Conservation (phyloP, 2,888 invertebrate species). For the Drosophila siamana region DNA sequence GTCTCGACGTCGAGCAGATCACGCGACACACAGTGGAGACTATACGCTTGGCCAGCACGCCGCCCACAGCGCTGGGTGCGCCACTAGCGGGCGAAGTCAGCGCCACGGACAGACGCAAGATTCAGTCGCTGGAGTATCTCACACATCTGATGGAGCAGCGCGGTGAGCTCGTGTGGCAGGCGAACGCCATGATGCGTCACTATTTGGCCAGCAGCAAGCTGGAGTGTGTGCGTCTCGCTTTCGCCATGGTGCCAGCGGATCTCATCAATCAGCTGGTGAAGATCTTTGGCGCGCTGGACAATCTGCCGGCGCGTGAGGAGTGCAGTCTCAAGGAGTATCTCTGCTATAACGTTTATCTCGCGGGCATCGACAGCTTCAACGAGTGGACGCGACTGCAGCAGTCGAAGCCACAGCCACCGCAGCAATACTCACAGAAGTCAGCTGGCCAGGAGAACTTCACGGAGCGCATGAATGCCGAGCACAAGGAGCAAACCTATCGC, state of each 20-base stretch:
- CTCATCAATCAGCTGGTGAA: conserved; percentile 87
- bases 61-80: conserved; percentile 77
- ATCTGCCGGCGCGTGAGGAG: conserved; percentile 86
- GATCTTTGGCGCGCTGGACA: conserved; percentile 85
- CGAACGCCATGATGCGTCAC: conserved; percentile 94
- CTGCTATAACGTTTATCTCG: conserved; percentile 94
- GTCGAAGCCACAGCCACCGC: conserved; percentile 91
- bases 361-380: conserved; percentile 94
- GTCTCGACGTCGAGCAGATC: conserved; percentile 93
- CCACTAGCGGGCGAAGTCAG: conserved; percentile 87
- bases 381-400: conserved; percentile 95
- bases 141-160: conserved; percentile 91
- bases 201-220: conserved; percentile 93
- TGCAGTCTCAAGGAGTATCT: conserved; percentile 91
- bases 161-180: conserved; percentile 93
- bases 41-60: conserved; percentile 85
- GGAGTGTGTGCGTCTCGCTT: conserved; percentile 92
- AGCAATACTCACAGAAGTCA: conserved; percentile 85
- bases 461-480: conserved; percentile 95
- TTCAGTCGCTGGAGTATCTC: conserved; percentile 94
- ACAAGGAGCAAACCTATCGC: conserved; percentile 91
- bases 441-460: conserved; percentile 89
- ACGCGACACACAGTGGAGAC: conserved; percentile 94
- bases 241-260: conserved; percentile 90
- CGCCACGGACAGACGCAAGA: conserved; percentile 90